These are phyloP conservation scores for Procambarus virginalis DNA, from an alignment of 1,140 invertebrate species.

Conservation along the genomic window DNA sequence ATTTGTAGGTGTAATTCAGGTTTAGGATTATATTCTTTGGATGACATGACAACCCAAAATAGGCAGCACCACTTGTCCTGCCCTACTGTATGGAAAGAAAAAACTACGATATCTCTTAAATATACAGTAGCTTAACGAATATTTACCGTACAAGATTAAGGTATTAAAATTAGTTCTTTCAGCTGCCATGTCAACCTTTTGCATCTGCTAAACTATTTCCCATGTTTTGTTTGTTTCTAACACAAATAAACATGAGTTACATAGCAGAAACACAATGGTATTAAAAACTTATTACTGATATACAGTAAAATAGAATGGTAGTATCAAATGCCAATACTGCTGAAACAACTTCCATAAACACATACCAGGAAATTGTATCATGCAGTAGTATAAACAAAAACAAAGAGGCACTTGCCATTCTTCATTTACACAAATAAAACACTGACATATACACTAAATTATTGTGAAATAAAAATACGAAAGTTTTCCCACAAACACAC, in stretches of 20 bases:
- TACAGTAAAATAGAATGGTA: not conserved
- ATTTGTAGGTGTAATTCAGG: too few relatives aligned
- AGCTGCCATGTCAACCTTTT: constrained; percentile 4
- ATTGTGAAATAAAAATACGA: too few relatives aligned
- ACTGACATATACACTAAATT: too few relatives aligned
- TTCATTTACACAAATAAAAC: too few relatives aligned
- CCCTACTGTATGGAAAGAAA: too few relatives aligned
- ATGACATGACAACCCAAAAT: too few relatives aligned
- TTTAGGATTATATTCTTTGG: too few relatives aligned
- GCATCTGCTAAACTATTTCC: constrained; percentile 1
- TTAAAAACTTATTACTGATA: not conserved
- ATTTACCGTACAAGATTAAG: not conserved
- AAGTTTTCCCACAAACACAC: not conserved
- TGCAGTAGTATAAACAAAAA: constrained; percentile 10
- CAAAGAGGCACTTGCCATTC: not conserved
- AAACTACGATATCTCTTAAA: not conserved
- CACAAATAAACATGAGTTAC: not conserved
- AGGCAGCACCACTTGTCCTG: too few relatives aligned
- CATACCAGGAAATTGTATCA: not conserved
- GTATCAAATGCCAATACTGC: not conserved
- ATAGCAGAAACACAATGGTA: not conserved
- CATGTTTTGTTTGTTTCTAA: not conserved
- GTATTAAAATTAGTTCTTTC: constrained; percentile 10
- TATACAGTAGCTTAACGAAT: constrained; percentile 2
- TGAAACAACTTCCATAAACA: not conserved